Percentiles rank a stretch among this genome's conserved stretches.
Conservation (phyloP, 2,888 invertebrate species). For the Pachycephus smyrnensis region DNA sequence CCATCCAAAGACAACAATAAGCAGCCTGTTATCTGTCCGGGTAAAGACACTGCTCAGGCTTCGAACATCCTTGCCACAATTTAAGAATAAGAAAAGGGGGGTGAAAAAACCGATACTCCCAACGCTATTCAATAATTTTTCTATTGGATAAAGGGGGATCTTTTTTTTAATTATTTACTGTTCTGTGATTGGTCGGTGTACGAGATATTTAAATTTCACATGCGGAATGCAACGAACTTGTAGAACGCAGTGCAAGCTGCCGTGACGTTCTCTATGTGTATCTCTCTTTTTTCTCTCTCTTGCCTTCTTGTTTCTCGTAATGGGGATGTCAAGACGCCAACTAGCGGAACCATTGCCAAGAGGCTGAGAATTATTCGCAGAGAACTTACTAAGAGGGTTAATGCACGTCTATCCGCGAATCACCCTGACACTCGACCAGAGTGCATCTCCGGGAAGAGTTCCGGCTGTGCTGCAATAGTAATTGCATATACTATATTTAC, state of each 20-base stretch:
- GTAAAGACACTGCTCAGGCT: not conserved
- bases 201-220: no score
- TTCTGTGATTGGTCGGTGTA: not conserved
- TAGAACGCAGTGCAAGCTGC: not conserved
- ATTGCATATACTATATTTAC: not conserved
- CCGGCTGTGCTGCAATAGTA: not conserved
- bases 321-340: not conserved
- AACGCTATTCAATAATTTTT: not conserved
- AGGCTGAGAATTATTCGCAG: slow-evolving; percentile 16
- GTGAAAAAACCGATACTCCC: not conserved
- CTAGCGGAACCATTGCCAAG: slow-evolving; percentile 8
- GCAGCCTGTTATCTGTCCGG: not conserved
- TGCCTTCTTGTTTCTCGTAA: not conserved
- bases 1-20: slow-evolving; percentile 1
- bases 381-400: slow-evolving; percentile 21
- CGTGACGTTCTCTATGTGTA: not conserved
- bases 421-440: not conserved
- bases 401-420: slow-evolving; percentile 20
- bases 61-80: not conserved
- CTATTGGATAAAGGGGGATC: not conserved
- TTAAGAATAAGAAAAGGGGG: not conserved
- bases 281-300: not conserved
- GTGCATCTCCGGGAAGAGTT: not conserved
- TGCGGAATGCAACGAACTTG: no score
- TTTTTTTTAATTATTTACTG: not conserved